Evolutionary conservation across 1,140 invertebrate genomes (phyloP).

Genomic region (Lithobius niger): DNA sequence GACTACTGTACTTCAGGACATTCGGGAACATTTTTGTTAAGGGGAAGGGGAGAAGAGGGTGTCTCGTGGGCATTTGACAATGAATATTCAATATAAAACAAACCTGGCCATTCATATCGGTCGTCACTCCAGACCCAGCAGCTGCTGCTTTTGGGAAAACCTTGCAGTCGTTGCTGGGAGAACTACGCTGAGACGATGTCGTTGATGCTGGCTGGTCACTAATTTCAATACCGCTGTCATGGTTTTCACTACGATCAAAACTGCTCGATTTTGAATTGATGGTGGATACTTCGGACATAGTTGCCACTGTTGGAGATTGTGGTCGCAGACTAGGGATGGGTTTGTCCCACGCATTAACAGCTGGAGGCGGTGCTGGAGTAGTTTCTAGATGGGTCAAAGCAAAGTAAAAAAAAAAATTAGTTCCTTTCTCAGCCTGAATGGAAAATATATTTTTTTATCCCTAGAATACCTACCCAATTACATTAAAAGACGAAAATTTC

Average conservation of each 20-base stretch:
- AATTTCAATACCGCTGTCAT: conserved; percentile 39
- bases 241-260: conserved; percentile 30
- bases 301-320: conserved; percentile 15
- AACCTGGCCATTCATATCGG: background rate
- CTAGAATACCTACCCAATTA: too few relatives aligned
- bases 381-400: too few relatives aligned
- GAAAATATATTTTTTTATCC: too few relatives aligned
- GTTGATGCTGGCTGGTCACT: conserved; percentile 37
- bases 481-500: too few relatives aligned
- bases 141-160: conserved; percentile 13
- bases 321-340: conserved; percentile 47
- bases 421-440: too few relatives aligned
- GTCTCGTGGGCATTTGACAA: background rate
- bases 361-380: conserved; percentile 44
- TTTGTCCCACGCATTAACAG: conserved; percentile 73
- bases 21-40: background rate
- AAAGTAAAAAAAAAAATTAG: too few relatives aligned
- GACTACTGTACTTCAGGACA: background rate
- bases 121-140: background rate
- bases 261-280: conserved; percentile 26
- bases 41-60: background rate
- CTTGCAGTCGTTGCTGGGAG: conserved; percentile 31
- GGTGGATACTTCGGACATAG: conserved; percentile 13
- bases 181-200: conserved; percentile 35
- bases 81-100: background rate